Evolutionary conservation across 2,113 vertebrate genomes (phyloP).

Genomic region (Orycteropus afer): DNA sequence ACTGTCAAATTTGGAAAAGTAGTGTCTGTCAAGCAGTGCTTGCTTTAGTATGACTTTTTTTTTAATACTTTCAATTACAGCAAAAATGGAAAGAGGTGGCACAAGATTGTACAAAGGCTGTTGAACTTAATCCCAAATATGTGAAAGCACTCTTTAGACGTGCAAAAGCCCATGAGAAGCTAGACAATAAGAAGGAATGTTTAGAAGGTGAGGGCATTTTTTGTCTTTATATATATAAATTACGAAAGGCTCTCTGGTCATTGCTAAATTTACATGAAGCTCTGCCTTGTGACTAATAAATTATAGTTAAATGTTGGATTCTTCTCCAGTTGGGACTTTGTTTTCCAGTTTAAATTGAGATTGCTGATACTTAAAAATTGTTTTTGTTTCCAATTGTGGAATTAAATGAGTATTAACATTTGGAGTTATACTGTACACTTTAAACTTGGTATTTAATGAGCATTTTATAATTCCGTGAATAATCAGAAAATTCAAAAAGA

Average conservation of each 20-base stretch:
- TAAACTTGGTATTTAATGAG: slow-evolving; percentile 26
- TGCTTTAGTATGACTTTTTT: slow-evolving; percentile 65
- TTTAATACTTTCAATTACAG: slow-evolving; percentile 85
- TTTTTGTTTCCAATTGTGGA: slow-evolving; percentile 2
- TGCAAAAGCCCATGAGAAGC: slow-evolving; percentile 96
- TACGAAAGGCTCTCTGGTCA: slow-evolving; percentile 20
- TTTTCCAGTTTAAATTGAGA: slow-evolving; percentile 39
- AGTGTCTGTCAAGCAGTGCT: slow-evolving; percentile 25
- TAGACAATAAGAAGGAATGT: slow-evolving; percentile 98
- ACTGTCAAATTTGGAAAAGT: slow-evolving; percentile 36
- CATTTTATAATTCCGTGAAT: slow-evolving; percentile 35
- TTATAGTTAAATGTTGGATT: slow-evolving; percentile 46
- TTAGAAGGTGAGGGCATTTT: slow-evolving; percentile 93
- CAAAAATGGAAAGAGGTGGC: slow-evolving; percentile 97
- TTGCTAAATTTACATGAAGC: slow-evolving; percentile 45
- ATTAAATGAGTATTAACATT: slow-evolving; percentile 40
- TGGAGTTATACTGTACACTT: slow-evolving; percentile 14
- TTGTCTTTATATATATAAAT: slow-evolving; percentile 65
- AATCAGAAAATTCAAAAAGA: slow-evolving; percentile 43
- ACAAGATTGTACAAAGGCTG: slow-evolving; percentile 95
- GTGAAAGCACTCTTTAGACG: slow-evolving; percentile 98
- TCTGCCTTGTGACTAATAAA: background rate
- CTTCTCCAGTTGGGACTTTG: background rate
- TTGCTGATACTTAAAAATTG: background rate
- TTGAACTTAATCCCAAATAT: slow-evolving; percentile 97